A percentile compares a stretch with the other conserved stretches of the same genome.
Conservation (phyloP, 2,888 invertebrate genomes). For the Orchesella flavescens region DNA sequence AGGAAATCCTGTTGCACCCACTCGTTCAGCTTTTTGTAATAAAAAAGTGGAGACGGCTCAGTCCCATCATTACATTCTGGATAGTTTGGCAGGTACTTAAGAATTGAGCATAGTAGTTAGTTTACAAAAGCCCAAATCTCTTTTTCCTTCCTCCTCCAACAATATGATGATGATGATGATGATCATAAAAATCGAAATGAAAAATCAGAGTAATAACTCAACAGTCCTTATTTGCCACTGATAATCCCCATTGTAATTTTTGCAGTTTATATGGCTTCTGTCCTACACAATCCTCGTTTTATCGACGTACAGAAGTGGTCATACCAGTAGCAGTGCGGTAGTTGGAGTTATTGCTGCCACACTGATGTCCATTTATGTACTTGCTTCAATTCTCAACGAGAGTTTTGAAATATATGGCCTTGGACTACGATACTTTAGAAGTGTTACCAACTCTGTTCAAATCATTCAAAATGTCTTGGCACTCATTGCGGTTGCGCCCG, state of each 20-base stretch:
- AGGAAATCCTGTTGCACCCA: conserved; percentile 60
- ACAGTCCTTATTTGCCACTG: conserved; percentile 11
- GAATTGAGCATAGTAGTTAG: not conserved
- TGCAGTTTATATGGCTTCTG: conserved; percentile 57
- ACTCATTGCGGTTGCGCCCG: conserved; percentile 42
- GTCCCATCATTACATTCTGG: conserved; percentile 54
- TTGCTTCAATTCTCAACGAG: conserved; percentile 53
- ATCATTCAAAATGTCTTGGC: conserved; percentile 54
- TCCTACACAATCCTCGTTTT: conserved; percentile 54
- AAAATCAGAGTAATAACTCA: conserved; percentile 4
- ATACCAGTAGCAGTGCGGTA: conserved; percentile 13
- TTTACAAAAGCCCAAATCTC: not conserved
- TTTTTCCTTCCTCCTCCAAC: not conserved
- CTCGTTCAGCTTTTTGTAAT: conserved; percentile 59
- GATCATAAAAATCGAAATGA: conserved; percentile 13
- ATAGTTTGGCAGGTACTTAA: conserved; percentile 55
- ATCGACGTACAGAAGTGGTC: conserved; percentile 45
- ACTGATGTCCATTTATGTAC: conserved; percentile 52
- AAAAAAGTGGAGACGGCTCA: conserved; percentile 57
- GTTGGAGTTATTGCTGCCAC: conserved; percentile 34
- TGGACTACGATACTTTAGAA: conserved; percentile 48
- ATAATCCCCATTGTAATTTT: conserved; percentile 12
- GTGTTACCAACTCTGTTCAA: conserved; percentile 48
- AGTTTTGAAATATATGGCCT: conserved; percentile 50
- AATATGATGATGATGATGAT: too few relatives aligned